Conservation (phyloP, 2,797 vertebrate genomes). For the Hirundo rustica region DNA sequence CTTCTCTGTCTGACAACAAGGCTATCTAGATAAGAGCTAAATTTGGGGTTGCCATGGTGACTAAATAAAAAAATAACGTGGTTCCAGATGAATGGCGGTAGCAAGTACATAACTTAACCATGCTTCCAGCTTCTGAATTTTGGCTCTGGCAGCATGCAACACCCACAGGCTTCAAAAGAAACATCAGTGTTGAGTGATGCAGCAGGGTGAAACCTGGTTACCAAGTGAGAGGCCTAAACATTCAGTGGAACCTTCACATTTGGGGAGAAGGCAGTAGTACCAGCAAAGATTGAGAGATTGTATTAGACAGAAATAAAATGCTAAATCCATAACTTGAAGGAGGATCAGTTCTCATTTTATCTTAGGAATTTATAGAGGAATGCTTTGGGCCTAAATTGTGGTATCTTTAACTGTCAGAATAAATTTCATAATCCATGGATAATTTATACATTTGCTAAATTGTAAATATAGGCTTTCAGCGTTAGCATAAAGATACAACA, state of each 20-base stretch:
- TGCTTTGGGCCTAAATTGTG: neutral
- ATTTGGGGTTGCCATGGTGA: constrained; percentile 45
- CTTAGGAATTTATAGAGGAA: neutral
- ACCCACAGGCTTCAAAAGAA: neutral
- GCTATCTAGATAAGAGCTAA: constrained; percentile 42
- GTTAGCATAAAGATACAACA: neutral
- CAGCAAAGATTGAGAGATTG: neutral
- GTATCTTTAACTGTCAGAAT: neutral
- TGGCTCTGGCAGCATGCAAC: neutral
- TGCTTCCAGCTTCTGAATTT: constrained; percentile 15
- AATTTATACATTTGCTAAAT: neutral
- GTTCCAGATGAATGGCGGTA: constrained; percentile 12
- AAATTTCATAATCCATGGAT: neutral
- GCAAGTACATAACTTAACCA: neutral
- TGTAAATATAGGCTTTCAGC: neutral
- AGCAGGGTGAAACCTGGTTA: neutral
- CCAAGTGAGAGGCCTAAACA: neutral
- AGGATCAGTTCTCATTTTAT: neutral
- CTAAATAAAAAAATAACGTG: neutral
- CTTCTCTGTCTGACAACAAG: constrained; percentile 47
- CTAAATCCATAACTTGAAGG: neutral
- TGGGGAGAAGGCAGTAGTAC: neutral
- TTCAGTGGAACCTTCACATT: neutral
- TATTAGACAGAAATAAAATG: neutral
- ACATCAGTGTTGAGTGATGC: neutral